Base-by-base conservation (phyloP, 2,113 vertebrate species). In the Hippolais icterina region DNA sequence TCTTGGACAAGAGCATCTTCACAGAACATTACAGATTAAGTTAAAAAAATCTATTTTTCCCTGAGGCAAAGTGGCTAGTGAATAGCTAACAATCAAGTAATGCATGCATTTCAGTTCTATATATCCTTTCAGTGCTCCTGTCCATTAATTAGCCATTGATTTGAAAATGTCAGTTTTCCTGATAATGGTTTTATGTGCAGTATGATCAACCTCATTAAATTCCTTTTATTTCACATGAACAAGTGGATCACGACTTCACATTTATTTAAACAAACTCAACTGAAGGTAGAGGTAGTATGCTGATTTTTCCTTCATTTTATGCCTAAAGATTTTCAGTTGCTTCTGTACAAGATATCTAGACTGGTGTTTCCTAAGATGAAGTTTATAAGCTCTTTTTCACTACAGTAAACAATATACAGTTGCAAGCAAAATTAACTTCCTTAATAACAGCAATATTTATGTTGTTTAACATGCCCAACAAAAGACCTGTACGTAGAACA, bases 141-240 rank as follows among this genome's bases (percentile, higher is more conserved):
- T 54, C 69, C 83, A 87, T 95, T 96, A 96, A 96, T 93, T 93
- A 91, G 28, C 33, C 66, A 82, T 82, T 71, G 89, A 94, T 89
- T 92, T 56, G 49, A 93, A 85, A 78, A 91, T 4, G 33, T 82
- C 11, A 0, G 81, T 95, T 87, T 95, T 92, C 78, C 61, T 89
- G 56, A 89, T 95, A 87, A 87, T 78, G 42, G 82, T 92, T 97
- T 97, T 95, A 94, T 69, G 49, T 71, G 77, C 63, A 74, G 14
- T 63, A 92, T 0, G 27, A 96, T 93, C 72, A 90, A 93, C 24
- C 59, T 80, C 93, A 91, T 95, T 92, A 81, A 94, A 89, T 92
- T 86, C 70, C 76, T 93, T 90, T 84, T 87, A 78, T 96, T 89
- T 92, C 83, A 83, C 56, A 35, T 27, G 63, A 81, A 88, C 89